A percentile compares a stretch with the other conserved stretches of the same genome.
phyloP scores from a whole-genome alignment of 2,888 invertebrate species.

The Polyommatus iphigenia region DNA sequence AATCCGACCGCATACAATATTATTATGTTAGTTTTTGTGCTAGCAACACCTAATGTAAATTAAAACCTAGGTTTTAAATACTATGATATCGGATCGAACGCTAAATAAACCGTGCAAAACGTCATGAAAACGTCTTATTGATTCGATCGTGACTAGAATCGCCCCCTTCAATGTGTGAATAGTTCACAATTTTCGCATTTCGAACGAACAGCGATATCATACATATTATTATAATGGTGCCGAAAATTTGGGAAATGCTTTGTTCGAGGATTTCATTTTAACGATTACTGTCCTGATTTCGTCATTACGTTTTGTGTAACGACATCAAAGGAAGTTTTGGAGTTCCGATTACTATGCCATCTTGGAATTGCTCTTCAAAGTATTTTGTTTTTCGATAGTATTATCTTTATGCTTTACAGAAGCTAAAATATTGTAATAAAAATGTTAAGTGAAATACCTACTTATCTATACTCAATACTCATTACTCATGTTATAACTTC shows the following conservation, averaged over 20 bases:
- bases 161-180: not conserved
- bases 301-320: constrained; percentile 17
- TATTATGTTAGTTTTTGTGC: too few relatives aligned
- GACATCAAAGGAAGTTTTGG: constrained; percentile 9
- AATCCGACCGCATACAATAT: too few relatives aligned
- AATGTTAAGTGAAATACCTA: not conserved
- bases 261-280: not conserved
- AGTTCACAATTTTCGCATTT: constrained; percentile 16
- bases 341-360: not conserved
- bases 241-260: constrained; percentile 3
- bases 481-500: too few relatives aligned
- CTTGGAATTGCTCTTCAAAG: not conserved
- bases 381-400: not conserved
- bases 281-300: constrained; percentile 4
- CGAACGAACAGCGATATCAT: constrained; percentile 2
- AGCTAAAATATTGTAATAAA: too few relatives aligned
- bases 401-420: not conserved
- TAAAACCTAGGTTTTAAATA: too few relatives aligned
- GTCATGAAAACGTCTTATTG: constrained; percentile 15
- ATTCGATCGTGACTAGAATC: constrained; percentile 6
- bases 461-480: too few relatives aligned
- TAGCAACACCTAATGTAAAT: too few relatives aligned
- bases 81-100: too few relatives aligned
- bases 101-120: not conserved
- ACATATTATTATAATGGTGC: constrained; percentile 20